Evolutionary conservation across 1,140 invertebrate species (phyloP), one percentile per base, ranked within the genome.

Genomic region (Drosophila sucinea): DNA sequence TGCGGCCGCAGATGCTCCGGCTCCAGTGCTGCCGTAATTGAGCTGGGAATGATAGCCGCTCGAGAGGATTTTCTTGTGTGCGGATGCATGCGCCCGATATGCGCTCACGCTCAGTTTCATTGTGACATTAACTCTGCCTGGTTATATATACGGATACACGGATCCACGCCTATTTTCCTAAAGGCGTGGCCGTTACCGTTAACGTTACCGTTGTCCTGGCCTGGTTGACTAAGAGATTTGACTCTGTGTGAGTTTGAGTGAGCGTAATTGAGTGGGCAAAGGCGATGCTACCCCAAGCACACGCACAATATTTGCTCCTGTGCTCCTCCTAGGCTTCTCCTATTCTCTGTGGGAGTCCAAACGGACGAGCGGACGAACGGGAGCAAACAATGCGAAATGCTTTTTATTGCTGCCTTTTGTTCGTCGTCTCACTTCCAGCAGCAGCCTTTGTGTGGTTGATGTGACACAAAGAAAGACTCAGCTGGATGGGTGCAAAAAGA

Each of bases 51-150:
- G 95, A 92, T 96, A 96, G 67, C 94, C 94, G 83, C 94, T 96
- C 85, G 94, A 95, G 78, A 96, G 93, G 87, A 96, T 96, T 93
- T 96, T 96, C 93, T 96, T 96, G 91, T 96, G 96, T 91, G 96
- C 96, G 77, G 95, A 96, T 91, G 96, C 95, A 92, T 96, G 96
- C 90, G 96, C 96, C 92, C 96, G 94, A 91, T 96, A 96, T 90
- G 96, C 96, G 81, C 96, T 96, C 87, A 96, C 96, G 92, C 95
- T 96, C 90, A 96, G 93, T 94, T 96, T 96, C 96, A 96, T 96
- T 84, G 81, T 91, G 80, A 81, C 84, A 89, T 89, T 69, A 79
- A 89, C 84, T 77, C 73, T 60, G 54, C 38, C 65, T 58, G 41
- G 61, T 44, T 17, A 17, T 17, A 17, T 17, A 17, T 69, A 68